phyloP scores from a whole-genome alignment of 2,113 vertebrate genomes.

The Myodes glareolus region DNA sequence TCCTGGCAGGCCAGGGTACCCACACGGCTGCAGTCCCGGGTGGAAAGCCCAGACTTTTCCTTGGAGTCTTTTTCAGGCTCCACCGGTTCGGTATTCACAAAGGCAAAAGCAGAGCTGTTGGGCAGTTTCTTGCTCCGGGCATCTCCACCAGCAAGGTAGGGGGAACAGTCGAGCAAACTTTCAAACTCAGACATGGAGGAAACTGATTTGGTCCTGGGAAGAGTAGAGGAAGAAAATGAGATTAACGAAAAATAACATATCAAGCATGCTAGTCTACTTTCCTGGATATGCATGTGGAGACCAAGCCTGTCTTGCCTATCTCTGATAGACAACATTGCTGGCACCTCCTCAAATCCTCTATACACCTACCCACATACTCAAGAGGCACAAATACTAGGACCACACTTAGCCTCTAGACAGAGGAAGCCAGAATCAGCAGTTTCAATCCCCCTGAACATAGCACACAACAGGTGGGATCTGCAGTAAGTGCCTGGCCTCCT shows the following conservation, averaged over 20 bases:
- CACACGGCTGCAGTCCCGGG: slow-evolving; percentile 90
- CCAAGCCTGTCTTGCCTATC: neutral
- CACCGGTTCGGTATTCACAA: slow-evolving; percentile 83
- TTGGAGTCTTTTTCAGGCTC: slow-evolving; percentile 86
- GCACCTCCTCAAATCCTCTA: neutral
- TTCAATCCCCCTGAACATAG: neutral
- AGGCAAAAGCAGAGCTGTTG: slow-evolving; percentile 87
- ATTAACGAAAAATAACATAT: neutral
- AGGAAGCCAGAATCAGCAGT: neutral
- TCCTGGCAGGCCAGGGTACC: slow-evolving; percentile 85
- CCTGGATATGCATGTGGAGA: fast-evolving
- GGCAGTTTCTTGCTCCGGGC: slow-evolving; percentile 84
- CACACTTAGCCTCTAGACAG: neutral
- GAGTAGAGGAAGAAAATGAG: neutral
- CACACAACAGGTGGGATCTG: neutral
- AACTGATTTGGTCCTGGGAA: slow-evolving; percentile 91
- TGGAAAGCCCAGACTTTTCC: slow-evolving; percentile 88
- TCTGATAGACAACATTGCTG: neutral
- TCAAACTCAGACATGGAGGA: slow-evolving; percentile 91
- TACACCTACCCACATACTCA: neutral
- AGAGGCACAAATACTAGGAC: neutral
- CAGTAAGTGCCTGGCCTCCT: neutral
- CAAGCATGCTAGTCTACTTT: neutral
- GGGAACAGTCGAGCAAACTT: slow-evolving; percentile 89
- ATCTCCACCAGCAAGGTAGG: slow-evolving; percentile 86